phyloP scores from a whole-genome alignment of 2,113 vertebrate genomes.

The Gobio gobio region DNA sequence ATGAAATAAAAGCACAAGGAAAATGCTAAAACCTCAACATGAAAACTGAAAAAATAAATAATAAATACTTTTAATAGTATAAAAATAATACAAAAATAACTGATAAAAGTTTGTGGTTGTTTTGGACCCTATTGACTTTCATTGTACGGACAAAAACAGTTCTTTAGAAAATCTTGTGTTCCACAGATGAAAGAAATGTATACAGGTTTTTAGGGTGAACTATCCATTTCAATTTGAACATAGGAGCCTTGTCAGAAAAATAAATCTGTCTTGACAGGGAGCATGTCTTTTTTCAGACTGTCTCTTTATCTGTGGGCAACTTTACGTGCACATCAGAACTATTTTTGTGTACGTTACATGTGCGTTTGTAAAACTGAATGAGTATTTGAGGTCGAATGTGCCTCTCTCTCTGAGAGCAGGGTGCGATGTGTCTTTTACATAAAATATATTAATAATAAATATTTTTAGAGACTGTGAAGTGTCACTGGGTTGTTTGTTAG shows the following conservation, averaged over 20 bases:
- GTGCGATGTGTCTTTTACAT: slow-evolving; percentile 61
- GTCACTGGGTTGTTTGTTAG: slow-evolving; percentile 49
- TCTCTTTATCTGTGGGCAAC: neutral
- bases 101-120: too few species aligned
- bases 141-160: too few species aligned
- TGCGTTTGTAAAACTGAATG: slow-evolving; percentile 12
- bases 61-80: too few species aligned
- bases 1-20: too few species aligned
- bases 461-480: slow-evolving; percentile 57
- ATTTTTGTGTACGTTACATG: slow-evolving; percentile 29
- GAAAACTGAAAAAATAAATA: too few species aligned
- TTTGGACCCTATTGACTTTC: too few species aligned
- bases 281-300: neutral
- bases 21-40: too few species aligned
- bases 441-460: slow-evolving; percentile 64
- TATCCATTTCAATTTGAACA: neutral
- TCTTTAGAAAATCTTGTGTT: too few species aligned
- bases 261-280: neutral
- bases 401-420: slow-evolving; percentile 28
- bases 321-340: slow-evolving; percentile 11
- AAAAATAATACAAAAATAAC: too few species aligned
- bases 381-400: slow-evolving; percentile 39
- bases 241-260: neutral
- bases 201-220: neutral
- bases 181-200: too few species aligned